These are phyloP conservation scores for Dendronephthya gigantea DNA, from an alignment of 64 coral and sea anemone species.

Conservation along the genomic window DNA sequence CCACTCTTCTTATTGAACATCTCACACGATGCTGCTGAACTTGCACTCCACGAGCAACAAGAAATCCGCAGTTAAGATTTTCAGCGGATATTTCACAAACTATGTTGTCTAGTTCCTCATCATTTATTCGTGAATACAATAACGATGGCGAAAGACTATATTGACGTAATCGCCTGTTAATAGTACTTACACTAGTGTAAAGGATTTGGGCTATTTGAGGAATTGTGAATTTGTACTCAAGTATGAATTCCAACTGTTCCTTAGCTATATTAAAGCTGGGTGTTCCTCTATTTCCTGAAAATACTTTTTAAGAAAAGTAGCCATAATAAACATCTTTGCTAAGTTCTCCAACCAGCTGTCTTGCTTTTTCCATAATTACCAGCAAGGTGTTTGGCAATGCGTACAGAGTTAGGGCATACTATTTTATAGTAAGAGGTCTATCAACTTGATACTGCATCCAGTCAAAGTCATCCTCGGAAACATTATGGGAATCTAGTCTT, in stretches of 20 bases:
- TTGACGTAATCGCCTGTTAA: neutral
- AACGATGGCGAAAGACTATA: neutral
- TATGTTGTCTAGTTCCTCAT: neutral
- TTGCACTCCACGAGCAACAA: neutral
- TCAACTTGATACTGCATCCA: neutral
- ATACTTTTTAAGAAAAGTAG: neutral
- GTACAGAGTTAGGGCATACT: neutral
- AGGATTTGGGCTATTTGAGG: neutral
- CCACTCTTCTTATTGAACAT: neutral
- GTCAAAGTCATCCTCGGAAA: neutral
- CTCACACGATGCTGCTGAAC: neutral
- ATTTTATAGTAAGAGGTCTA: neutral
- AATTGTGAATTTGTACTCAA: neutral
- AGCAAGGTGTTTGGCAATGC: neutral
- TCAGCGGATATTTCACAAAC: neutral
- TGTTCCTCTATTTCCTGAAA: neutral
- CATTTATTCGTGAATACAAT: neutral
- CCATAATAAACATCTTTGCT: neutral
- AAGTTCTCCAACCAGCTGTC: neutral
- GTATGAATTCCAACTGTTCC: neutral
- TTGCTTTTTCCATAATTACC: neutral
- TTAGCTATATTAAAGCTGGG: neutral
- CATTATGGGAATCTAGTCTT: neutral
- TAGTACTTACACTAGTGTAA: neutral
- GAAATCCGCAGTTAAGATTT: neutral